A percentile compares a stretch with the other conserved stretches of the same genome.
phyloP scores from a whole-genome alignment of 35 echinoderm and acorn worm species.

The Diadema setosum region DNA sequence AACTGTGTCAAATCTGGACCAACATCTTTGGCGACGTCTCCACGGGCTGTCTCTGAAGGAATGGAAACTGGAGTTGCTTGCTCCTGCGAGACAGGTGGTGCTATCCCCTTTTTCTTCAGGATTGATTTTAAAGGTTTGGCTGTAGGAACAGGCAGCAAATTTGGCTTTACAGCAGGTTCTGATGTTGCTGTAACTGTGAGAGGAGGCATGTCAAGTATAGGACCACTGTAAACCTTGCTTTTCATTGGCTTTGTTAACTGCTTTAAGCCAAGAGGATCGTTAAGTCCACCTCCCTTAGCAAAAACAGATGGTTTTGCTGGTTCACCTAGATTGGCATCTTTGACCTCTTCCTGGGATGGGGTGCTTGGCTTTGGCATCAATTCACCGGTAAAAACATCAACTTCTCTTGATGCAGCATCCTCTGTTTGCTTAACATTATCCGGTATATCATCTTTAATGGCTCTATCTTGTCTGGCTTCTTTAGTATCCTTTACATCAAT shows the following conservation, averaged over 20 bases:
- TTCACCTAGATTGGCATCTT: neutral
- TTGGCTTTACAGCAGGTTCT: neutral
- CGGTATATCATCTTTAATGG: no score
- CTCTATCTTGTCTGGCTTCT: no score
- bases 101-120: neutral
- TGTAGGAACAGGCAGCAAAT: neutral
- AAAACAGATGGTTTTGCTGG: neutral
- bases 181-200: neutral
- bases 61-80: neutral
- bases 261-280: conserved; percentile 4
- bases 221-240: neutral
- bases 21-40: neutral
- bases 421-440: no score
- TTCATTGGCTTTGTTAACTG: neutral
- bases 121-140: conserved; percentile 4
- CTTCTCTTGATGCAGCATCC: no score
- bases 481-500: no score
- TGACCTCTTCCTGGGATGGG: neutral
- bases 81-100: neutral
- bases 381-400: no score
- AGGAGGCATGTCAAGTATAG: neutral
- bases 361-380: no score
- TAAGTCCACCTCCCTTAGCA: neutral
- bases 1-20: neutral
- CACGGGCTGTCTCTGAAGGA: neutral